Evolutionary conservation across 2,797 vertebrate species (phyloP), one percentile per base, ranked within the genome.

Genomic region (Danio kyathit): DNA sequence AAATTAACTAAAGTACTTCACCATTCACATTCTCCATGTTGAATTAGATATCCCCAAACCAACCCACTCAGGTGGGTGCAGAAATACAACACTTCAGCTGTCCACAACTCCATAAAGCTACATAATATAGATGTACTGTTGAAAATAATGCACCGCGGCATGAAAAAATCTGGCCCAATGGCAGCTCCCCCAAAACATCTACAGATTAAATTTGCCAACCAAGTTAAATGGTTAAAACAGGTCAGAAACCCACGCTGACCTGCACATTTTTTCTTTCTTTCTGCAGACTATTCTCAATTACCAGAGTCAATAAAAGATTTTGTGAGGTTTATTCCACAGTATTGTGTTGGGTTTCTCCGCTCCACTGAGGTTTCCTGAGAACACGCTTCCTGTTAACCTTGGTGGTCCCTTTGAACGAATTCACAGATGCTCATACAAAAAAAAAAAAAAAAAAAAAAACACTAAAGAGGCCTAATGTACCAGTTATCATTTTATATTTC

Each of bases 391-490:
- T 88, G 54, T 65, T 51, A 87, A 72, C 74, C 72, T 80, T 89
- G 90, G 90, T 93, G 92, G 91, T 92, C 92, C 82, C 9, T 17
- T 54, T 76, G 40, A 88, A 88, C 88, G 71, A 72, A 88, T 91
- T 87, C 89, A 88, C 92, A 94, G 92, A 92, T 92, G 91, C 88
- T 41, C 72, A 13, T 54, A 70, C 48, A 51, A 75, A 69, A 83
- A 67, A 48, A n/a, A n/a, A n/a, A n/a, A 73, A 72, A 48, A 81
- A 66, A n/a, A n/a, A n/a, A 73, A 72, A 48, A 81, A 66, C 40
- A 17, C 41, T 16, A 70, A 70, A 48, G 19, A 77, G 64, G 73
- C 48, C 16, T 83, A 77, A 84, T 70, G 38, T 80, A 72, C 52
- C 51, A 48, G 75, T 76, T 84, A 80, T 86, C 79, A 80, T 84